Evolutionary conservation across 2,113 vertebrate species (phyloP), one percentile per base, ranked within the genome.

Genomic region (Uria aalge): DNA sequence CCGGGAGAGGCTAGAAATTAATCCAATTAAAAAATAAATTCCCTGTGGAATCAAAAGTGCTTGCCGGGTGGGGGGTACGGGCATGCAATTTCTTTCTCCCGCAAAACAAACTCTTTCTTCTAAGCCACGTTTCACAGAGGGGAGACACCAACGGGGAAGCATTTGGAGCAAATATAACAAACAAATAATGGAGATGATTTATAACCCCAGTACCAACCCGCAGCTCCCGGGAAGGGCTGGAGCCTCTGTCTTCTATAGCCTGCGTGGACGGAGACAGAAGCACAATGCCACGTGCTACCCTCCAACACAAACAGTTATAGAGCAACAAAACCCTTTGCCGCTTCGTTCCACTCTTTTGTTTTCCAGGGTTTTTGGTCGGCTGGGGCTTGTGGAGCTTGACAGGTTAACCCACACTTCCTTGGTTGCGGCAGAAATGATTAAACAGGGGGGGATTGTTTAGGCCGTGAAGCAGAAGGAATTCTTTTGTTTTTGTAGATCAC

Each of bases 271-370:
- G 84, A 85, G 95, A 90, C 88, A 95, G 94, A 75, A 64, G 55
- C 90, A 92, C 84, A 95, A 95, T 87, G 91, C 91, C 2, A 5
- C 41, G 2, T 38, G 86, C 78, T 75, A 83, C 74, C 80, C 94
- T 92, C 79, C 86, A 80, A 83, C 92, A 85, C 88, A 91, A 96
- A 92, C 93, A 96, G 72, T 15, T 83, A 71, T 15, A 38, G 68
- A 96, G 73, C 91, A 83, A 95, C 95, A 96, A 95, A 96, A 96
- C 81, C 82, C 60, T 88, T 52, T n/a, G 5, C 91, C 12, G 27
- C 91, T 96, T 97, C 82, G 92, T 97, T 97, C 96, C 97, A 96
- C 91, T 91, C 87, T 66, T 96, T 97, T 97, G 97, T 97, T 96
- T 97, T 96, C 83, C 50, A 15, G 53, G 74, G 69, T 32, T 94